Evolutionary conservation across 1,140 invertebrate species (phyloP), one percentile per base, ranked within the genome.

Genomic region (Drosophila busckii): DNA sequence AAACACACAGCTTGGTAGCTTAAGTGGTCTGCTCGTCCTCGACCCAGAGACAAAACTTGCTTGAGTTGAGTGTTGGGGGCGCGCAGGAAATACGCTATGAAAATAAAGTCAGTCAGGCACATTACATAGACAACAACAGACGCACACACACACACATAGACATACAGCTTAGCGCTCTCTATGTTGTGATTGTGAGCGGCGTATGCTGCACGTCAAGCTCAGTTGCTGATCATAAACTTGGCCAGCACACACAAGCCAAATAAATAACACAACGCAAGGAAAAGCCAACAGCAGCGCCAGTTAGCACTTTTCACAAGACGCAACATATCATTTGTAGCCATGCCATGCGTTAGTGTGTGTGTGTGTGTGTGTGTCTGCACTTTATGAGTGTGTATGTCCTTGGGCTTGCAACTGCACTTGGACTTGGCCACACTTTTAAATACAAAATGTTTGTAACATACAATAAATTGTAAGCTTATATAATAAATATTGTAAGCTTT

Each of bases 201-300:
- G 31, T 78, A 80, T 78, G 71, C 38, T 80, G 26, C 42, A 76
- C 53, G 68, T 78, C 68, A 68, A 45, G 70, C 49, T 53, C 73
- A 71, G 70, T 76, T 54, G 58, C 58, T 53, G 71, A 78, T 78
- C 71, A 78, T 78, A 78, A 80, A 80, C 68, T 68, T 71, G n/a
- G 35, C 56, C 35, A 6, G 12, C 70, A 75, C 52, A 60, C 44
- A 19, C 29, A 15, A 40, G 7, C 12, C 44, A 65, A 60, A 75
- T 76, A 76, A 76, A 70, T 76, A 78, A 70, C 49, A n/a, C 15
- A 45, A 28, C 16, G 34, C 26, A 38, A 50, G 59, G 34, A 65
- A 55, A 50, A 52, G 55, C 58, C 53, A 56, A 54, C 32, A 17
- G 41, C 44, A 52, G 48, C 55, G 31, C 16, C 31, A 54, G 45